Base-by-base conservation (phyloP, 2,113 vertebrate genomes). In the Pavo muticus region DNA sequence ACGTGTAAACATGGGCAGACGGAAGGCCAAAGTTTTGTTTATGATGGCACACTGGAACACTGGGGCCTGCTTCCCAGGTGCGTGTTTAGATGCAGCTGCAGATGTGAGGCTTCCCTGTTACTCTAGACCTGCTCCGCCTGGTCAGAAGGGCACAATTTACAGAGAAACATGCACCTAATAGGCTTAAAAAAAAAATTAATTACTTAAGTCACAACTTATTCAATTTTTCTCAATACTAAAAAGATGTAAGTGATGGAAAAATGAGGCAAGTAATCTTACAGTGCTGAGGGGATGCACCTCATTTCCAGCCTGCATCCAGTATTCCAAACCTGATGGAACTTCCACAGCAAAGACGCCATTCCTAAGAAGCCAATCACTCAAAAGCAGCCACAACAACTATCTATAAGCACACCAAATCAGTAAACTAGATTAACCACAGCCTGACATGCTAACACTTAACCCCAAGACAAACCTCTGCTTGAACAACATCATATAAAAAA, bases 401-500 rank as follows among this genome's bases (percentile, higher is more conserved):
- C 77, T 25, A 73, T 12, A 63, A 76, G 80, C 7, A 37, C 13
- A 14, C 17, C 17, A 64, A 30, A 80, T 14, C 75, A 5, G 35
- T 11, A 81, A 64, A 60, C 39, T 44, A 32, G 1, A n/a, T 69
- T 74, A 95, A 95, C 64, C 64, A 71, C 68, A 88, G 76, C 40
- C 40, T 84, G 47, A 91, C 50, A 73, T n/a, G 67, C 70, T 83
- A 94, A 91, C 39, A 37, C 50, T 70, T 50, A 79, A 79, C 71
- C 42, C 40, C 2, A 6, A 78, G 39, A 88, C 68, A 93, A 94
- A 83, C 11, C 64, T 39, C 79, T 64, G 32, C 69, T 78, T 42
- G 60, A 92, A 57, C 30, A 23, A 73, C 74, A 39, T 12, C 13
- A 78, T 93, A 48, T 88, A 85, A 35, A 32, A 30, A 39, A 59